Evolutionary conservation across 2,888 invertebrate species (phyloP), one percentile per base, ranked within the genome.

Genomic region (Drosophila nigricruria): DNA sequence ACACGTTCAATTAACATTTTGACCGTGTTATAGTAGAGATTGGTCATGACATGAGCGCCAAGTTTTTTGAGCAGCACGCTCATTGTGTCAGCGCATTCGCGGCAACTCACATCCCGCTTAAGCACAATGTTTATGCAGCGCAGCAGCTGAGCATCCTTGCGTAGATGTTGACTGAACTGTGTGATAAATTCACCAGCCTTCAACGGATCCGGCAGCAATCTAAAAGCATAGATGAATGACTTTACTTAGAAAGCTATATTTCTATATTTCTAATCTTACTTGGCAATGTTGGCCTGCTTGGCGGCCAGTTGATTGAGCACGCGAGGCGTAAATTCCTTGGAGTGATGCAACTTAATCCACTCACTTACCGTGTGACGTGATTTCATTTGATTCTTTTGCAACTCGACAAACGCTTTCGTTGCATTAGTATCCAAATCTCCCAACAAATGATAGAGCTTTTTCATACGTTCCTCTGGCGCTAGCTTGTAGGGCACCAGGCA

Each of bases 401-500:
- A 93, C 92, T 99, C 98, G 90, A 98, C 96, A 90, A 97, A 97
- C 5, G 97, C 97, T 93, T 98, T 98, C 0, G 97, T 97, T 0
- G 98, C 98, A 92, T 98, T 97, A 80, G 98, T 97, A 91, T 99
- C 99, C 36, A 99, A 96, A 49, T 98, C 98, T 9, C 97, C 97
- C 91, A 98, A 95, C 42, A 99, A 93, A 91, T 98, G 97, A 91
- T 97, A 97, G 27, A 99, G 93, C 89, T 97, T 97, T 92, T 97
- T 97, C 98, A 99, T 99, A 72, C 98, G 94, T 69, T 98, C 96
- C 25, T 96, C 95, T 0, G 98, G 95, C 0, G 96, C 95, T 65
- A 98, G 93, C 75, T 97, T 97, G 92, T 98, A 99, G 0, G 99
- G 99, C 52, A 99, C 98, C 62, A 99, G 94, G 68, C 98, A 98